Base-by-base conservation (phyloP, 2,888 invertebrate genomes). In the Noctuana brunneofusca region DNA sequence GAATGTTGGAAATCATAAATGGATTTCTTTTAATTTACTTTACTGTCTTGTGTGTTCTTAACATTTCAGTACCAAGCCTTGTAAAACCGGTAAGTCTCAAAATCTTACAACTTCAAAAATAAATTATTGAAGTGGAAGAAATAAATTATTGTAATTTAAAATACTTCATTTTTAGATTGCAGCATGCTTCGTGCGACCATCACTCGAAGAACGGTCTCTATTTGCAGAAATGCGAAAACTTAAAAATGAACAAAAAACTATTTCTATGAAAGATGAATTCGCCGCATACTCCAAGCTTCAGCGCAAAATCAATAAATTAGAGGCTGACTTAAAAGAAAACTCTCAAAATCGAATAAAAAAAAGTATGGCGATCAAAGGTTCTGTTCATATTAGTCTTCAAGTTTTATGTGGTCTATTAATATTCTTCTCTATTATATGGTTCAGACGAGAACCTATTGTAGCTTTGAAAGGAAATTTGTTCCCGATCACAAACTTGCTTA, bases 191-290 rank as follows among this genome's bases (percentile, higher is more conserved):
- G 82, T 83, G 49, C 83, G 86, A 71, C 87, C 89, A 32, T 86
- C 92, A 0, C 76, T 79, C 32, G 79, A 84, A 71, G 93, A 93
- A 73, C 81, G 82, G 52, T 75, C 75, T 27, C 67, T 92, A 20
- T 82, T 88, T 74, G 69, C 74, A 5, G 83, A 92, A 73, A 82
- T 92, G 41, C 52, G 79, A 35, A 78, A 80, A 68, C 78, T 93
- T 2, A 92, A 89, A 74, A 71, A 73, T 1, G 86, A 92, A 68
- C 93, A 93, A 70, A 84, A 86, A 58, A 68, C 73, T 8, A 78
- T 93, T 64, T 92, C 92, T 8, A 93, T 93, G 84, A 92, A 92
- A 65, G 93, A 93, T 68, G 89, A 93, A 68, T 94, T 94, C 80
- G 93, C 93, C 5, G 89, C 92, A 35, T 93, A 92, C 75, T 92